phyloP scores from a whole-genome alignment of 2,888 invertebrate species.

The Lymantria dispar region DNA sequence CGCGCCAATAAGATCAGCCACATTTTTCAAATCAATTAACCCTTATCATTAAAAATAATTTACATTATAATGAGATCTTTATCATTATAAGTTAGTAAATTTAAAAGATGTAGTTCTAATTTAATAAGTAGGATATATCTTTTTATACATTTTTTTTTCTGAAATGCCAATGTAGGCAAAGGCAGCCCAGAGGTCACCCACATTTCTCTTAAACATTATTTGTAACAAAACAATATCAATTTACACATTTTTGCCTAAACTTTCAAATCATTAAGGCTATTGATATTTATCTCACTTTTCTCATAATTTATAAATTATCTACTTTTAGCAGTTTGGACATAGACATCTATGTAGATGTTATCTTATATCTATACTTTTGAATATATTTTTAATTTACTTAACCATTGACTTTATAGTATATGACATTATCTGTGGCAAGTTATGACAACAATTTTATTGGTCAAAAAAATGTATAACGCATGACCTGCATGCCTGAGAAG shows the following conservation, averaged over 20 bases:
- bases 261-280: slow-evolving; percentile 31
- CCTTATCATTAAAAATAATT: slow-evolving; percentile 13
- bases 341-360: slow-evolving; percentile 29
- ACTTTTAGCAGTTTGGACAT: slow-evolving; percentile 36
- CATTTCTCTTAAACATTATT: slow-evolving; percentile 2
- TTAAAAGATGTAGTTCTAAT: slow-evolving; percentile 9
- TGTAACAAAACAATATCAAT: slow-evolving; percentile 18
- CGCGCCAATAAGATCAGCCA: slow-evolving; percentile 1
- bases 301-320: slow-evolving; percentile 29
- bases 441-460: slow-evolving; percentile 19
- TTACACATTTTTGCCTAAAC: slow-evolving; percentile 35
- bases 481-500: not conserved
- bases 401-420: not conserved
- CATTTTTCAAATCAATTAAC: slow-evolving; percentile 4
- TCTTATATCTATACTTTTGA: slow-evolving; percentile 33
- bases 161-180: slow-evolving; percentile 9
- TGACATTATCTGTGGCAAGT: slow-evolving; percentile 20
- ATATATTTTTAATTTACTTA: slow-evolving; percentile 21
- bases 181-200: slow-evolving; percentile 25
- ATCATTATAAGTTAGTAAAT: slow-evolving; percentile 11
- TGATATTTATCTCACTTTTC: slow-evolving; percentile 30
- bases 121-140: slow-evolving; percentile 5
- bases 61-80: slow-evolving; percentile 17
- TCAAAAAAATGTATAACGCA: slow-evolving; percentile 5
- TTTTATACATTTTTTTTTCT: slow-evolving; percentile 3